Evolutionary conservation across 2,888 invertebrate species (phyloP).

Genomic region (Silvanus unidentatus): DNA sequence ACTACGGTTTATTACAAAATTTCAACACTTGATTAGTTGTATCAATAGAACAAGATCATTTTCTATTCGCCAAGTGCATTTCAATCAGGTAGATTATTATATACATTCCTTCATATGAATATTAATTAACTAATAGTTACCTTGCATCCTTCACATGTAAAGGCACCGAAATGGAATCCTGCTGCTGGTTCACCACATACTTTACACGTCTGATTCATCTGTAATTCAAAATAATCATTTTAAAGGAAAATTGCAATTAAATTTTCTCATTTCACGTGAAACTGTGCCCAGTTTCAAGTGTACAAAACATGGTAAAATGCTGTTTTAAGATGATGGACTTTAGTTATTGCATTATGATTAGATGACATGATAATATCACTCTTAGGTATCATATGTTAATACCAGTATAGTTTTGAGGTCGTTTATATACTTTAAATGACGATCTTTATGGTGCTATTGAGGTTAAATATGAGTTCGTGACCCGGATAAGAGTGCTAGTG

Average conservation of each 20-base stretch:
- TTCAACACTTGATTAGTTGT: too few relatives aligned
- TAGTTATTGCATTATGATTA: neutral
- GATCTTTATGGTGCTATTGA: slow-evolving; percentile 36
- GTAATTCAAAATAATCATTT: slow-evolving; percentile 48
- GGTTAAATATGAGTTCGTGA: slow-evolving; percentile 28
- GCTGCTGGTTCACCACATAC: slow-evolving; percentile 94
- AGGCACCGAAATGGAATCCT: slow-evolving; percentile 92
- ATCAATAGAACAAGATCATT: too few relatives aligned
- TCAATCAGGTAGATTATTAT: too few relatives aligned
- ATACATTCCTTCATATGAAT: too few relatives aligned
- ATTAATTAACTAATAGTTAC: slow-evolving; percentile 56
- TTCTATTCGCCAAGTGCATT: too few relatives aligned
- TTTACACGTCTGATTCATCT: slow-evolving; percentile 97
- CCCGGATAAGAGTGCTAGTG: slow-evolving; percentile 22
- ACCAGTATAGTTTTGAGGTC: slow-evolving; percentile 26
- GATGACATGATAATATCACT: slow-evolving; percentile 6
- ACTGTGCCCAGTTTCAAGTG: too few relatives aligned
- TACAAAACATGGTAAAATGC: too few relatives aligned
- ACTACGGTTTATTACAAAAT: too few relatives aligned
- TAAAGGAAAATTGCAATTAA: neutral
- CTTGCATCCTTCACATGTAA: slow-evolving; percentile 95
- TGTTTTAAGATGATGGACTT: too few relatives aligned
- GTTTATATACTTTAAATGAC: slow-evolving; percentile 28
- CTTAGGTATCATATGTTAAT: too few relatives aligned
- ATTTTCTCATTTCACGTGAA: neutral